Evolutionary conservation across 2,888 invertebrate species (phyloP), one percentile per base, ranked within the genome.

Genomic region (Scaptomyza reducta): DNA sequence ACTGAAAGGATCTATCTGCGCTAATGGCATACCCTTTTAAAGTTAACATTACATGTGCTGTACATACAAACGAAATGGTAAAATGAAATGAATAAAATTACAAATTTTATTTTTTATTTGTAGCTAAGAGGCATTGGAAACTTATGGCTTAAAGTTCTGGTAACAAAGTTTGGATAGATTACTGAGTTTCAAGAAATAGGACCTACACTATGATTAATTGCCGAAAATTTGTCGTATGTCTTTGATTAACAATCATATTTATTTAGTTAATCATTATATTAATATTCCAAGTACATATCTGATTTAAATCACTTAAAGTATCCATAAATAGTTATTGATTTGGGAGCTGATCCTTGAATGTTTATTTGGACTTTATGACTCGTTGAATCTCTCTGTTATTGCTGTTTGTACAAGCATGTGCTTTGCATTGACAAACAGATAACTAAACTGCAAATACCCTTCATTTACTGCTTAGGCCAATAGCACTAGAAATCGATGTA

Each of bases 401-500:
- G 22, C 2, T 11, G 45, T 11, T 46, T 16, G 14, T 14, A 35
- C 49, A 31, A 25, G 41, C 41, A 9, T 45, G 29, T n/a, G 51
- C 22, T 11, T 50, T 41, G 38, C 13, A 40, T 50, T 66, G 40
- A 35, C 51, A 67, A 67, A 57, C 55, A 53, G 31, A 9, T 22
- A 27, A 56, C 40, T 64, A 6, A 54, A 56, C 49, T 44, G 56
- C 29, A 57, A 42, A 73, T 70, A 70, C 73, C 54, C 74, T 54
- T 27, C 53, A 49, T 35, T 46, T 10, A 9, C 18, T 29, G 49
- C n/a, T 64, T 33, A n/a, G 35, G 41, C 47, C 62, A 57, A 66
- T 51, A 69, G 74, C 53, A 44, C 38, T 38, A 4, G 9, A 62
- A 58, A 64, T 64, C 47, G 47, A 65, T 65, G 58, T 61, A 50